A percentile compares a stretch with the other conserved stretches of the same genome.
Evolutionary conservation across 2,113 vertebrate genomes (phyloP).

Genomic region (Phoxinus phoxinus): DNA sequence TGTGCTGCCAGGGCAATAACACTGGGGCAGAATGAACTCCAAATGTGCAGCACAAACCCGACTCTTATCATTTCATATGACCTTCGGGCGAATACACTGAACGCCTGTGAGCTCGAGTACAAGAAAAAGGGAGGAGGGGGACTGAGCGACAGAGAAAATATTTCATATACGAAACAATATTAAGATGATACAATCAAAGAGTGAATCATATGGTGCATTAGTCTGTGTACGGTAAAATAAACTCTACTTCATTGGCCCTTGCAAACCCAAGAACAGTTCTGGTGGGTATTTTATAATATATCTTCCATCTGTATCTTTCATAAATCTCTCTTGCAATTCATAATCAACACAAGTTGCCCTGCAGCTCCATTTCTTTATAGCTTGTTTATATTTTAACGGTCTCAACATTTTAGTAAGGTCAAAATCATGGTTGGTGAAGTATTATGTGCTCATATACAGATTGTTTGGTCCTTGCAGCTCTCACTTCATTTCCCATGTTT

Average conservation of each 20-base stretch:
- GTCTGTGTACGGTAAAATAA: background rate
- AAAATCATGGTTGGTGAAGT: background rate
- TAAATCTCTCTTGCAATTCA: background rate
- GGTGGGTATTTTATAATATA: background rate
- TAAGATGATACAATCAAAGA: conserved; percentile 2
- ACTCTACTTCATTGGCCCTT: background rate
- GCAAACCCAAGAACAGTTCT: background rate
- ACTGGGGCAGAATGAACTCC: conserved; percentile 16
- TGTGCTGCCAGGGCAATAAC: conserved; percentile 13
- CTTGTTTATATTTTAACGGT: background rate
- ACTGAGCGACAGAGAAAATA: background rate
- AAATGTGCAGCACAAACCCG: background rate
- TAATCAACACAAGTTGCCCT: background rate
- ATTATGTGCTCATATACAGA: background rate
- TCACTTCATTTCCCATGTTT: conserved; percentile 21
- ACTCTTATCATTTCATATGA: conserved; percentile 47
- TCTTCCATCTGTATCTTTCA: background rate
- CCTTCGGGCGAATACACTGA: conserved; percentile 44
- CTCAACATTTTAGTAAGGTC: background rate
- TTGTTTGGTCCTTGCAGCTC: conserved; percentile 7
- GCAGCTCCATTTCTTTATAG: background rate
- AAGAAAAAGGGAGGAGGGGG: background rate
- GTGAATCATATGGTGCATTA: background rate
- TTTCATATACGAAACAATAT: conserved; percentile 7
- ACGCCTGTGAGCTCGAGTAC: background rate